Percentiles rank a stretch among this genome's conserved stretches.
These are phyloP conservation scores for Tillus elongatus DNA, from an alignment of 2,888 invertebrate genomes.

Conservation along the genomic window DNA sequence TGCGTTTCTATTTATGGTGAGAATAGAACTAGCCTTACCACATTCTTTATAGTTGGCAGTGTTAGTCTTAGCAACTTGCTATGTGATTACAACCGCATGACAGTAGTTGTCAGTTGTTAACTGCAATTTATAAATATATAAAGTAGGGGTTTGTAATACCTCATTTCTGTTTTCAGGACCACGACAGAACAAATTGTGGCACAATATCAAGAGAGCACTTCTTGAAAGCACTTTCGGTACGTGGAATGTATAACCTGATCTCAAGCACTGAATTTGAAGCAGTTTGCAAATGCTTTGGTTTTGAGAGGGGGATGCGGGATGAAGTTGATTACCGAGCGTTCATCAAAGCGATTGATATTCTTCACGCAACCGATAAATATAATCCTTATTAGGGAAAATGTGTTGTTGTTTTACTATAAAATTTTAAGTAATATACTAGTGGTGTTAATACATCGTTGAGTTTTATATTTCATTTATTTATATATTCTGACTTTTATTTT, in stretches of 20 bases:
- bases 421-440: too few species aligned
- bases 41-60: too few species aligned
- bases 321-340: slow-evolving; percentile 66
- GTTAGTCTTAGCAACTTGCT: too few species aligned
- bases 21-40: too few species aligned
- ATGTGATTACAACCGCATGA: too few species aligned
- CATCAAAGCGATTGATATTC: slow-evolving; percentile 55
- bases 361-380: slow-evolving; percentile 50
- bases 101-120: too few species aligned
- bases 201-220: slow-evolving; percentile 55
- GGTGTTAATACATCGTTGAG: too few species aligned
- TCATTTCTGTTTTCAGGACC: slow-evolving; percentile 48
- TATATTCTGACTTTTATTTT: too few species aligned
- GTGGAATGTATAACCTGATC: slow-evolving; percentile 54
- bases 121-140: too few species aligned
- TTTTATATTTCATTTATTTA: too few species aligned
- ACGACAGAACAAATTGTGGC: slow-evolving; percentile 58
- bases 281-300: slow-evolving; percentile 66
- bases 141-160: too few species aligned
- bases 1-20: too few species aligned
- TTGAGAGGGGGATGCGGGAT: slow-evolving; percentile 50
- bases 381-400: slow-evolving; percentile 37
- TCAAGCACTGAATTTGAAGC: slow-evolving; percentile 59
- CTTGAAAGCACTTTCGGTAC: slow-evolving; percentile 54
- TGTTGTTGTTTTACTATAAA: neutral